These are phyloP conservation scores for Melopsittacus undulatus DNA, from an alignment of 2,797 vertebrate genomes.

Conservation along the genomic window DNA sequence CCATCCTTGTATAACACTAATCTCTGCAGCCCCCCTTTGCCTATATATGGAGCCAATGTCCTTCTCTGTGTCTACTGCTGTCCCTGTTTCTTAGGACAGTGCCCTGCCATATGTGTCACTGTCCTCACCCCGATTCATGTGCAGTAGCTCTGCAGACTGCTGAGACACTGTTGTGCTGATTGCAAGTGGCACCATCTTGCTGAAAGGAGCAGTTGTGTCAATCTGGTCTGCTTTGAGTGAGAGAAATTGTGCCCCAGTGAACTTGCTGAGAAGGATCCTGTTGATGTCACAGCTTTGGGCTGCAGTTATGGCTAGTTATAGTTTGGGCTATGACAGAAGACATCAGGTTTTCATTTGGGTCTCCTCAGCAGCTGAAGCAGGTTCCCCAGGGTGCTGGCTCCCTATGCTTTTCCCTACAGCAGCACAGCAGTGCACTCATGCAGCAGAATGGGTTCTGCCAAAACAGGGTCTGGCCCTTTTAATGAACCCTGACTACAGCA, in stretches of 20 bases:
- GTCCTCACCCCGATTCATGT: background rate
- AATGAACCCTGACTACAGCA: background rate
- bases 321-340: background rate
- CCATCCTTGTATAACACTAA: background rate
- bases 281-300: background rate
- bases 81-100: background rate
- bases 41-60: too few relatives aligned
- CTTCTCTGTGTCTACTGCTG: background rate
- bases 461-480: background rate
- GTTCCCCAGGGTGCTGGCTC: background rate
- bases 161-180: accelerated
- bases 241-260: background rate
- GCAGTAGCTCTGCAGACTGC: background rate
- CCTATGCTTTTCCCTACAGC: accelerated
- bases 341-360: accelerated
- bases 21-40: background rate
- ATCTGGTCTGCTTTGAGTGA: background rate
- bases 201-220: background rate
- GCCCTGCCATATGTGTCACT: background rate
- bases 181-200: background rate
- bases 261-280: background rate
- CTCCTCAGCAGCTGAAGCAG: background rate
- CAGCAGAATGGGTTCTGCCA: background rate
- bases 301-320: background rate
- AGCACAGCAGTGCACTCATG: background rate